Conservation (phyloP, 2,888 invertebrate genomes). For the Augiades crinisus region DNA sequence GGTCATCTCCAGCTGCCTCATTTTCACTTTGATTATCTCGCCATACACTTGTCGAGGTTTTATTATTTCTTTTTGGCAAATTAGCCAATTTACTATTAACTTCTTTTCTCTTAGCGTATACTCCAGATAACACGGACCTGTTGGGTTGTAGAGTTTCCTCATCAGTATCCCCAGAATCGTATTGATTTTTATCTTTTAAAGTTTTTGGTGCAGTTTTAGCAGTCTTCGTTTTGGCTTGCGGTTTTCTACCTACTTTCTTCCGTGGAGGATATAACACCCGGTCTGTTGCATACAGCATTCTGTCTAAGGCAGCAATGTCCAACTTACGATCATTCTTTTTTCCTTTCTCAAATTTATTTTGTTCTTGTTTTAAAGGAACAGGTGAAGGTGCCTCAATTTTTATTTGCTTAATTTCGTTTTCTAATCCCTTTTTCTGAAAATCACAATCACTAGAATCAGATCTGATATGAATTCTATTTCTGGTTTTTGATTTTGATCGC, state of each 20-base stretch:
- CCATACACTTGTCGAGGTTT: constrained; percentile 67
- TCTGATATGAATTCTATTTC: constrained; percentile 66
- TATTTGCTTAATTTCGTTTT: constrained; percentile 71
- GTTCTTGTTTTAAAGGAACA: constrained; percentile 69
- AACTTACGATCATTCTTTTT: constrained; percentile 71
- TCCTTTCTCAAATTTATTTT: constrained; percentile 62
- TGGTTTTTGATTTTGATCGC: constrained; percentile 71
- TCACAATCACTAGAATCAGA: constrained; percentile 75
- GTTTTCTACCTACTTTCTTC: constrained; percentile 86
- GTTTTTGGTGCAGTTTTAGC: constrained; percentile 58
- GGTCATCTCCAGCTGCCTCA: constrained; percentile 78
- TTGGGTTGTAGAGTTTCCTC: constrained; percentile 59
- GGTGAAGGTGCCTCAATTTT: constrained; percentile 76
- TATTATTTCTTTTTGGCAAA: constrained; percentile 59
- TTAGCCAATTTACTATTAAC: constrained; percentile 68
- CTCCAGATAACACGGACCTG: constrained; percentile 71
- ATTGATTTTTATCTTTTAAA: constrained; percentile 70
- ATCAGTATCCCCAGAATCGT: constrained; percentile 68
- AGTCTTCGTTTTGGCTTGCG: constrained; percentile 68
- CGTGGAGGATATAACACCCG: constrained; percentile 89
- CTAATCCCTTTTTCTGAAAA: constrained; percentile 65
- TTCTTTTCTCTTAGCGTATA: constrained; percentile 76
- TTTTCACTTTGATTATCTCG: constrained; percentile 75
- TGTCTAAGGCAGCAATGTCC: constrained; percentile 83
- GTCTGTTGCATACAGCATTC: constrained; percentile 87